Percentiles rank a stretch among this genome's conserved stretches.
Evolutionary conservation across 2,797 vertebrate genomes (phyloP).

Genomic region (Centroberyx gerrardi): DNA sequence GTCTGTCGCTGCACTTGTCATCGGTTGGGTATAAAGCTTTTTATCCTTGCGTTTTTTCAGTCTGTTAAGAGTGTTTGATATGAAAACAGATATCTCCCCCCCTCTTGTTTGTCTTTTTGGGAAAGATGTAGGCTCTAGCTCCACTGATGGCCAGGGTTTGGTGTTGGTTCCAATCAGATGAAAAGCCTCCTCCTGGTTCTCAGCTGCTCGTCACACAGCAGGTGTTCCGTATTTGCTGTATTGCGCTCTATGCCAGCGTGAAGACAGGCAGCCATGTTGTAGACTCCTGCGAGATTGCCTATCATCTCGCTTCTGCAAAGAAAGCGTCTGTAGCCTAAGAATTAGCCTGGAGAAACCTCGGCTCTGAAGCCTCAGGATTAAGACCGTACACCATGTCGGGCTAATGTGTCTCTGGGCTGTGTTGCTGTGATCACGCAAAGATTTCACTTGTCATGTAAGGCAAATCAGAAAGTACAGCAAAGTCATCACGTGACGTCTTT

Average conservation of each 20-base stretch:
- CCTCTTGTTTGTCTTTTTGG: constrained; percentile 31
- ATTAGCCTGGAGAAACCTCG: neutral
- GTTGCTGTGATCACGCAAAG: constrained; percentile 29
- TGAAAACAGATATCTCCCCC: constrained; percentile 45
- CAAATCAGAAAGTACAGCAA: neutral
- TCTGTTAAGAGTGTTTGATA: constrained; percentile 61
- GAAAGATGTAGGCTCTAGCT: constrained; percentile 13
- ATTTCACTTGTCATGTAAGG: constrained; percentile 16
- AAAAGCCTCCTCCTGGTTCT: constrained; percentile 64
- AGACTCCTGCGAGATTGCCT: constrained; percentile 46
- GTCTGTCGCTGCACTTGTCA: constrained; percentile 31
- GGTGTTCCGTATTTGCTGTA: constrained; percentile 62
- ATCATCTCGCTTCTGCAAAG: constrained; percentile 5
- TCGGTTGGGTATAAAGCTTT: constrained; percentile 44
- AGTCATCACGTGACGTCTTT: constrained; percentile 29
- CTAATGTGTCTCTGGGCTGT: constrained; percentile 25
- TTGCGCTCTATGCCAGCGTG: constrained; percentile 37
- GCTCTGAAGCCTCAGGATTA: neutral
- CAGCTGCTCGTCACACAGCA: constrained; percentile 70
- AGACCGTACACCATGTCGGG: neutral
- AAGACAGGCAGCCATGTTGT: constrained; percentile 52
- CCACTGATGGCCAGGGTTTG: constrained; percentile 38
- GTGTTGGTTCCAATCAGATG: constrained; percentile 53
- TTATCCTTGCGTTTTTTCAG: constrained; percentile 45
- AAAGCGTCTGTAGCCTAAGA: constrained; percentile 5